phyloP scores from a whole-genome alignment of 1,140 invertebrate genomes.

The Thaumetopoea pityocampa region DNA sequence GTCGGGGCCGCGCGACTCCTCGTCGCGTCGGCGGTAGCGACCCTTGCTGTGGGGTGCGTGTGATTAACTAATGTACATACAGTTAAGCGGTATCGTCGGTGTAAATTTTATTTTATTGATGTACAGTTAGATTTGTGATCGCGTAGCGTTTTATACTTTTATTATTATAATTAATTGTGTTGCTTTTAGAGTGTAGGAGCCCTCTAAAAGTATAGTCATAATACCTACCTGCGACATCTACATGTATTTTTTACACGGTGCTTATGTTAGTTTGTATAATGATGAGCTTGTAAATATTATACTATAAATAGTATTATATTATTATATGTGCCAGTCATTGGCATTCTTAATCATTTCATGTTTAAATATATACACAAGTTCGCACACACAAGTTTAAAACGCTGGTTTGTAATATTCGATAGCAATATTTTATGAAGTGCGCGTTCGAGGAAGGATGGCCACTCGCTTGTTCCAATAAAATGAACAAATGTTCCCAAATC shows the following conservation, averaged over 20 bases:
- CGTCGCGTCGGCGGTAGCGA: conserved; percentile 6
- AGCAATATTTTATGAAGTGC: too few relatives aligned
- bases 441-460: too few relatives aligned
- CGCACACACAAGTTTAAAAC: too few relatives aligned
- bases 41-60: conserved; percentile 46
- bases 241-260: conserved; percentile 15
- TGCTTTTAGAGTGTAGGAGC: conserved; percentile 30
- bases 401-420: too few relatives aligned
- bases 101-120: conserved; percentile 69
- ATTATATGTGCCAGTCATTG: too few relatives aligned
- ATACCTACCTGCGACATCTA: conserved; percentile 10
- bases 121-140: conserved; percentile 64
- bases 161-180: conserved; percentile 23
- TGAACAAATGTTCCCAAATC: conserved; percentile 4
- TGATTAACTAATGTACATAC: conserved; percentile 70
- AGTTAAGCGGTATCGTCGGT: conserved; percentile 57
- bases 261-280: conserved; percentile 10
- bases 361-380: too few relatives aligned
- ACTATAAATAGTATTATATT: too few relatives aligned
- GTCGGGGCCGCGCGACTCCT: too few relatives aligned
- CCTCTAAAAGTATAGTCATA: conserved; percentile 14
- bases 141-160: conserved; percentile 70
- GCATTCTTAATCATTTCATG: too few relatives aligned
- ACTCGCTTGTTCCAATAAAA: neutral
- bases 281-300: conserved; percentile 16